Evolutionary conservation across 1,140 invertebrate species (phyloP).

Genomic region (Hycleus phaleratus): DNA sequence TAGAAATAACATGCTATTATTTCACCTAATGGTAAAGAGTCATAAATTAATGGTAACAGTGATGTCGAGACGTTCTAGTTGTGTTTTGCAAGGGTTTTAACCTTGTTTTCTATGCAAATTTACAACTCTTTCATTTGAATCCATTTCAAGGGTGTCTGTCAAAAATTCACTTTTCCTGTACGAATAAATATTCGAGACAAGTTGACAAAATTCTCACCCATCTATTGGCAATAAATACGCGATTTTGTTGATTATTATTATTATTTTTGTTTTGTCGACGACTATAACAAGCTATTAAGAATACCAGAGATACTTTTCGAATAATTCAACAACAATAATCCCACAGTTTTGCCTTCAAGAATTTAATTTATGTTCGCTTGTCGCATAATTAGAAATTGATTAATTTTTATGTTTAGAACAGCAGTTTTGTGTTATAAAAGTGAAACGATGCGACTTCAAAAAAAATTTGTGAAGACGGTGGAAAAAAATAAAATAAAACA

Average conservation of each 20-base stretch:
- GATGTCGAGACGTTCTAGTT: conserved; percentile 5
- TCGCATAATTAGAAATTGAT: conserved; percentile 39
- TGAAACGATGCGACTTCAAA: conserved; percentile 18
- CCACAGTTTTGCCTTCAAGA: conserved; percentile 10
- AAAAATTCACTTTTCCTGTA: conserved; percentile 2
- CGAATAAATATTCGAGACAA: background rate
- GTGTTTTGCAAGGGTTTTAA: conserved; percentile 17
- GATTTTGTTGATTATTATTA: conserved; percentile 21
- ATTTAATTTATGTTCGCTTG: conserved; percentile 27
- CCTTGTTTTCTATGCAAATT: conserved; percentile 20
- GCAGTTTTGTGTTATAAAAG: conserved; percentile 25
- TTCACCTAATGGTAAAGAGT: conserved; percentile 9
- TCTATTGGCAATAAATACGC: conserved; percentile 28
- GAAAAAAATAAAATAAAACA: background rate
- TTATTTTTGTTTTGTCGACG: conserved; percentile 9
- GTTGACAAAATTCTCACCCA: conserved; percentile 1
- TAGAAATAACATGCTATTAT: conserved; percentile 17
- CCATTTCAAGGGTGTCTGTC: conserved; percentile 6
- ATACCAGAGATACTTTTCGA: conserved; percentile 25
- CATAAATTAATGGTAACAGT: conserved; percentile 18
- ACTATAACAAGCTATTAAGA: conserved; percentile 25
- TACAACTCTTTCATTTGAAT: conserved; percentile 10
- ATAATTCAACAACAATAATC: conserved; percentile 30
- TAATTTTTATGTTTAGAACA: conserved; percentile 38
- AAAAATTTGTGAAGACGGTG: no score